Percentiles rank a stretch among this genome's conserved stretches.
Conservation (phyloP, 2,797 vertebrate genomes). For the Sebastes trivittatus region DNA sequence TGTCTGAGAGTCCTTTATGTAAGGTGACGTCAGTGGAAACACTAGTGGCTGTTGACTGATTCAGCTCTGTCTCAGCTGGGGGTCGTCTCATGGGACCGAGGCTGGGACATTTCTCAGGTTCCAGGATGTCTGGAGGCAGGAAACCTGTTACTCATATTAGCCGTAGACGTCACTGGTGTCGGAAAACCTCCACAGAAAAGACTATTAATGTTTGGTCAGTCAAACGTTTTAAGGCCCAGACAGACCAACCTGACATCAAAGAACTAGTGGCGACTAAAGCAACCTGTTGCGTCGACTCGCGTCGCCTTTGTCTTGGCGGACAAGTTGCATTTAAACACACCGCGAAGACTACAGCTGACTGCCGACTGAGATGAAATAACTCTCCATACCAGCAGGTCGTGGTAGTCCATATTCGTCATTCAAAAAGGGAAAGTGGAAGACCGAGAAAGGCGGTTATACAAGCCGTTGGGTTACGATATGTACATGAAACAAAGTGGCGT, state of each 20-base stretch:
- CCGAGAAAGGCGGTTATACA: too few relatives aligned
- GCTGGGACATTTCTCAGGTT: constrained; percentile 40
- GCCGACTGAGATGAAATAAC: neutral
- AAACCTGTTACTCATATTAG: constrained; percentile 63
- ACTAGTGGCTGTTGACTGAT: constrained; percentile 3
- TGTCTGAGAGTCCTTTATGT: neutral
- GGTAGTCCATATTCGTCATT: neutral
- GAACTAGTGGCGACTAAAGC: neutral
- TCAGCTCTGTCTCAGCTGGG: constrained; percentile 39
- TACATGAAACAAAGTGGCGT: neutral
- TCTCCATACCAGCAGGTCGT: neutral
- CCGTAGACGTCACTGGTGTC: neutral
- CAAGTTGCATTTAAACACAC: too few relatives aligned
- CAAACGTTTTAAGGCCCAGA: neutral
- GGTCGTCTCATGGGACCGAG: constrained; percentile 4
- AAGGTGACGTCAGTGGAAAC: constrained; percentile 61
- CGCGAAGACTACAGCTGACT: too few relatives aligned
- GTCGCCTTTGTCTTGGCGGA: too few relatives aligned
- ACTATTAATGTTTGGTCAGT: neutral
- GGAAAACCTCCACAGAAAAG: neutral
- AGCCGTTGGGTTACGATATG: neutral
- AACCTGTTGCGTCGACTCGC: neutral
- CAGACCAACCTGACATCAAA: neutral
- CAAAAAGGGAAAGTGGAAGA: neutral
- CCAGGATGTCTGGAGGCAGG: constrained; percentile 43